Conservation (phyloP, 2,113 vertebrate genomes). For the Delphinus delphis region DNA sequence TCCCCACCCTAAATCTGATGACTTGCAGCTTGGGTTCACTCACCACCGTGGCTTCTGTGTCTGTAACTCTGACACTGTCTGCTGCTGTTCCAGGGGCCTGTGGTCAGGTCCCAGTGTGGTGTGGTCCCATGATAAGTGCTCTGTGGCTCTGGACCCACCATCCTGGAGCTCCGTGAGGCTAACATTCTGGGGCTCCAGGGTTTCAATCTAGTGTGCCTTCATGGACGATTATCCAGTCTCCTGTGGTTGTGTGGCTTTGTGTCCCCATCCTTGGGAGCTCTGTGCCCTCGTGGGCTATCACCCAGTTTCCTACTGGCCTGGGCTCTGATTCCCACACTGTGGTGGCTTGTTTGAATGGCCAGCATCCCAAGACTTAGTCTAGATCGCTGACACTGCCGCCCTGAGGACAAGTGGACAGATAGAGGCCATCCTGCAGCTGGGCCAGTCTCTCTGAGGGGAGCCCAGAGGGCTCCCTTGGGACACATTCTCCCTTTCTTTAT, state of each 20-base stretch:
- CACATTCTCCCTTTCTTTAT: background rate
- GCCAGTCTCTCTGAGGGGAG: background rate
- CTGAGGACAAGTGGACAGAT: background rate
- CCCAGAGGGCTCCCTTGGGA: background rate
- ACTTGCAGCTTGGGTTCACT: background rate
- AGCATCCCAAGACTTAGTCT: background rate
- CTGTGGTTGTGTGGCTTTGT: background rate
- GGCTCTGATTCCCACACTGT: background rate
- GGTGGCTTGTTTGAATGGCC: fast-evolving
- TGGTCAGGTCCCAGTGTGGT: background rate
- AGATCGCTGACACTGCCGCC: background rate
- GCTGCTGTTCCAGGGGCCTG: background rate
- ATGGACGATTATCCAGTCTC: background rate
- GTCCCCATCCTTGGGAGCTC: background rate
- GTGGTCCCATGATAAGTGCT: background rate
- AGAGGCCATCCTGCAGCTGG: background rate
- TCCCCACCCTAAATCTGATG: background rate
- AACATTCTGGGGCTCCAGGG: background rate
- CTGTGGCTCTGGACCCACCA: background rate
- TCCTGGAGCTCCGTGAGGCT: background rate
- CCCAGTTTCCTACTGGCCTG: background rate
- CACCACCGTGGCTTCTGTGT: background rate
- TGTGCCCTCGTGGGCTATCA: background rate
- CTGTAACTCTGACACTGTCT: background rate
- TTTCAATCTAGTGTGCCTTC: background rate